phyloP scores from a whole-genome alignment of 2,797 vertebrate genomes.

The Mormyrops boulengeri region DNA sequence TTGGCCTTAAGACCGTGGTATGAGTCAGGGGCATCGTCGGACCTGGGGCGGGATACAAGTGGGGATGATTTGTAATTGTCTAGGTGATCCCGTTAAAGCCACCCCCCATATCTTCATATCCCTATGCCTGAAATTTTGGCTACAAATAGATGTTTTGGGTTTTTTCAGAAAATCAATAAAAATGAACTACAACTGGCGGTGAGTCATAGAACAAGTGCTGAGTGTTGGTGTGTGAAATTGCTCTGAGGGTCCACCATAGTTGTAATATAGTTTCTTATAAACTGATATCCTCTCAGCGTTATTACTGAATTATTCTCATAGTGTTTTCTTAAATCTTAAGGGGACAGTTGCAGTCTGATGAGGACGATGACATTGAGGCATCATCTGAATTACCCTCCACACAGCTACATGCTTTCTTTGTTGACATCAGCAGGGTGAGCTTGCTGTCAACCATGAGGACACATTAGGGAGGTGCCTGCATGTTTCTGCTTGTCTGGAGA shows the following conservation, averaged over 20 bases:
- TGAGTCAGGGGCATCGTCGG: neutral
- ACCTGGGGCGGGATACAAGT: neutral
- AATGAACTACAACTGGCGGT: neutral
- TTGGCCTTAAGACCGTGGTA: constrained; percentile 66
- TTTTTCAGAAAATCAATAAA: neutral
- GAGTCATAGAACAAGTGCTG: neutral
- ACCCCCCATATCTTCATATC: neutral
- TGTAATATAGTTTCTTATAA: neutral
- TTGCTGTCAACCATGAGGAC: neutral
- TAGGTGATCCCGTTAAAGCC: neutral
- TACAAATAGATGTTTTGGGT: neutral
- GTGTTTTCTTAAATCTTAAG: neutral
- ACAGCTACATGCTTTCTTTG: neutral
- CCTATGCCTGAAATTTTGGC: neutral
- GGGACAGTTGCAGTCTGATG: neutral
- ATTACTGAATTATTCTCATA: neutral
- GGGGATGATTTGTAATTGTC: neutral
- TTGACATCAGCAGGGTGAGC: neutral
- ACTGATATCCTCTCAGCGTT: neutral
- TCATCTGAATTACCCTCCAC: neutral
- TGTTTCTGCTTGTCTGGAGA: neutral
- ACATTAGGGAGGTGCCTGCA: neutral
- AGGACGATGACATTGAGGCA: neutral
- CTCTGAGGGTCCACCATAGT: neutral
- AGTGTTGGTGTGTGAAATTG: neutral